Evolutionary conservation across 2,888 invertebrate genomes (phyloP).

Genomic region (Azorinus chamasolen): DNA sequence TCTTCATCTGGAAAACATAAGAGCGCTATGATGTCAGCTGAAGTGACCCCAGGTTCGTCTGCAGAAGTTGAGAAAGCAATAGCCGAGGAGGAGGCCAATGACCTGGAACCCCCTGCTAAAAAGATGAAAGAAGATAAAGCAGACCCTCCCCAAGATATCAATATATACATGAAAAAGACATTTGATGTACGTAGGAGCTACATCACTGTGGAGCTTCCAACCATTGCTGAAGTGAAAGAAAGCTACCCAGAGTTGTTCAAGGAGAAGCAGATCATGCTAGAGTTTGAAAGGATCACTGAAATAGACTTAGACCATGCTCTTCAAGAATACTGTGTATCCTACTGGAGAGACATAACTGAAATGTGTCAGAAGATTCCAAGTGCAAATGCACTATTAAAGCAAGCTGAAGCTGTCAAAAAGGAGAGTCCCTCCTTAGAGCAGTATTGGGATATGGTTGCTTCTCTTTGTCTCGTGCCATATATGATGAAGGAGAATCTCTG

Average conservation of each 20-base stretch:
- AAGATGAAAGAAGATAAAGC: conserved; percentile 60
- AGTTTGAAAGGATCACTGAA: conserved; percentile 80
- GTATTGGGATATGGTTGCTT: conserved; percentile 84
- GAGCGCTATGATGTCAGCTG: conserved; percentile 78
- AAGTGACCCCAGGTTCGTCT: conserved; percentile 76
- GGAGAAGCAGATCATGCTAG: conserved; percentile 78
- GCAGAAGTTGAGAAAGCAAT: conserved; percentile 68
- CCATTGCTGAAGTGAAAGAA: conserved; percentile 77
- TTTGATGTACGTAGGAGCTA: conserved; percentile 79
- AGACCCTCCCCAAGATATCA: conserved; percentile 75
- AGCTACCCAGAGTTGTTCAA: conserved; percentile 79
- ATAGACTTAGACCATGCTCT: conserved; percentile 82
- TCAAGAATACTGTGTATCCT: conserved; percentile 81
- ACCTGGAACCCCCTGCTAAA: conserved; percentile 48
- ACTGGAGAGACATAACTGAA: conserved; percentile 77
- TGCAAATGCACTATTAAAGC: conserved; percentile 75
- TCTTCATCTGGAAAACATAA: conserved; percentile 75
- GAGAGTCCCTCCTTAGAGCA: conserved; percentile 79
- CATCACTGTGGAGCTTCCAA: conserved; percentile 80
- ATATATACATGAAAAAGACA: conserved; percentile 78
- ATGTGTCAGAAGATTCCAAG: conserved; percentile 74
- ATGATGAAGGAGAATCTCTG: conserved; percentile 80
- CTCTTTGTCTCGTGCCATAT: conserved; percentile 79
- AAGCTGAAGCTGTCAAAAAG: conserved; percentile 79
- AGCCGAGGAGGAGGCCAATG: conserved; percentile 53